A percentile compares a stretch with the other conserved stretches of the same genome.
These are phyloP conservation scores for Anas bernieri DNA, from an alignment of 2,797 vertebrate genomes.

Conservation along the genomic window DNA sequence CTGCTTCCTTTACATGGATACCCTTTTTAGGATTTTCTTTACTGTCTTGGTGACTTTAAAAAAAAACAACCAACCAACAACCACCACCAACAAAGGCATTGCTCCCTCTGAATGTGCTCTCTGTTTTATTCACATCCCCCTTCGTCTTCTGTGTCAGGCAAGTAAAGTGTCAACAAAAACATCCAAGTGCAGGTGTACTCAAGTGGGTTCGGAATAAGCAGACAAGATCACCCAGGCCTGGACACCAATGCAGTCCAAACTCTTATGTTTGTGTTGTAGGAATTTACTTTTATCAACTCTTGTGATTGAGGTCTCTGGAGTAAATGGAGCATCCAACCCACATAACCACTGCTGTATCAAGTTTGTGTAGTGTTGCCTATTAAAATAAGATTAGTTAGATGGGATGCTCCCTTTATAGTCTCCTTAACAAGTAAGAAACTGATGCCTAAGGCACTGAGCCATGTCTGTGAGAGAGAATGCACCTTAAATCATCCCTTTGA, in stretches of 20 bases:
- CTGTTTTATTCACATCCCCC: background rate
- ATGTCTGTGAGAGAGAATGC: background rate
- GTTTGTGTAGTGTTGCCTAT: constrained; percentile 1
- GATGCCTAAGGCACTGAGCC: constrained; percentile 16
- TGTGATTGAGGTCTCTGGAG: background rate
- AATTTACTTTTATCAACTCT: background rate
- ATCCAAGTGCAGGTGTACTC: background rate
- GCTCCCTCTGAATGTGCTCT: background rate
- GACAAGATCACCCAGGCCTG: background rate
- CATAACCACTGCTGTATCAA: constrained; percentile 19
- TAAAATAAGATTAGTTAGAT: constrained; percentile 48
- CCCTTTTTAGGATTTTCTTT: background rate
- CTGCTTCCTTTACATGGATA: background rate
- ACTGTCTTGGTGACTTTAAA: background rate
- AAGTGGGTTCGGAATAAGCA: background rate
- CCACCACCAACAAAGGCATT: background rate
- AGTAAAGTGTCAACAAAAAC: background rate
- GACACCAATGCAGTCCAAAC: background rate
- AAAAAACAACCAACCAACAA: background rate
- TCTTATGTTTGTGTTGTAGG: background rate
- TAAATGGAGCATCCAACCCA: background rate
- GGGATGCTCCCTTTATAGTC: constrained; percentile 23
- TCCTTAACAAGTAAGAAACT: constrained; percentile 13
- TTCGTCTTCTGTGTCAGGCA: background rate
- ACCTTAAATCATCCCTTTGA: background rate